Percentiles rank a stretch among this genome's conserved stretches.
phyloP scores from a whole-genome alignment of 2,113 vertebrate genomes.

The Zonotrichia leucophrys region DNA sequence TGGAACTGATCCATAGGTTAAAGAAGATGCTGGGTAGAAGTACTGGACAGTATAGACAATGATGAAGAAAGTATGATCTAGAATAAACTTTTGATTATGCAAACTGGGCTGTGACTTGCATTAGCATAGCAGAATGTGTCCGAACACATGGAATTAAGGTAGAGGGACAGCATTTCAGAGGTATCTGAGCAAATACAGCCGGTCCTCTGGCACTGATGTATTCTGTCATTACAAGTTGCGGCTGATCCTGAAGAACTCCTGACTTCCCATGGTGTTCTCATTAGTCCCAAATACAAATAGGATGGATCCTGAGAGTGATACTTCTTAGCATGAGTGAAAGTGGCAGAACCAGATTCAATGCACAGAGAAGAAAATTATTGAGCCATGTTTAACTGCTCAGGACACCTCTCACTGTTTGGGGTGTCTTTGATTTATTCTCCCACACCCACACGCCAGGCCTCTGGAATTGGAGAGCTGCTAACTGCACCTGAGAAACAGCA shows the following conservation, averaged over 20 bases:
- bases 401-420: background rate
- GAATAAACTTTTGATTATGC: background rate
- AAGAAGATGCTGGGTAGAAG: background rate
- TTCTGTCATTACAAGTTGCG: background rate
- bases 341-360: background rate
- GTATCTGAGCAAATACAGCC: background rate
- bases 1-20: background rate
- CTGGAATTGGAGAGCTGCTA: background rate
- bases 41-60: background rate
- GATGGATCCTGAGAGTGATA: background rate
- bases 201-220: background rate
- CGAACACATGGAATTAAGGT: background rate
- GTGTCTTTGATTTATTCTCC: conserved; percentile 39
- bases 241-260: background rate
- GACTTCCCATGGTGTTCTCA: background rate
- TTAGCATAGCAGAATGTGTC: background rate
- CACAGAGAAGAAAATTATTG: background rate
- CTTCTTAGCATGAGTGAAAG: background rate
- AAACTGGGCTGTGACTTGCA: background rate
- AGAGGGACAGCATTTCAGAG: background rate
- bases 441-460: background rate
- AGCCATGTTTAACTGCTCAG: background rate
- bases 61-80: background rate
- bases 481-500: background rate
- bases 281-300: background rate